Evolutionary conservation across 2,113 vertebrate genomes (phyloP), one percentile per base, ranked within the genome.

Genomic region (Leuciscus idus): DNA sequence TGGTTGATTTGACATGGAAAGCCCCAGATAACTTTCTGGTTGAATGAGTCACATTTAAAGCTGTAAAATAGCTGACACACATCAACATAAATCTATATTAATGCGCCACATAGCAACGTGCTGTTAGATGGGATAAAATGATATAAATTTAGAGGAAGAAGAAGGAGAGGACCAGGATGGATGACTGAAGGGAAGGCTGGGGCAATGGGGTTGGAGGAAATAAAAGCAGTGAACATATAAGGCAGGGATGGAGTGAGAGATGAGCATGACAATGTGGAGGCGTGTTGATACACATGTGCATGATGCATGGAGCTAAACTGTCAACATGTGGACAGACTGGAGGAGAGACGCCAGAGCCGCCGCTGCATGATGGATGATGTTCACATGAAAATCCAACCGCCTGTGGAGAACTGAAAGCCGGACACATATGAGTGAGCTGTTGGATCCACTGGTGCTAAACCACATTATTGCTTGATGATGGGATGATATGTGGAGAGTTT

Each of bases 311-410:
- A 82, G 26, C 15, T 66, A 30, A 50, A 82, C 62, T 33, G 62
- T 82, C 80, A 82, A 15, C 80, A 82, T 82, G 62, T 82, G 43
- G 46, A 80, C 21, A 80, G 76, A 57, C 50, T 12, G 5, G 15
- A 9, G 50, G 13, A 57, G 28, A 78, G 48, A 78, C 8, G 6
- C 6, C 23, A 43, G 39, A 61, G 33, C 68, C 12, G 28, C 19
- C 5, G 0, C 80, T 50, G 80, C 43, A 52, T 82, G 62, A 82
- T 82, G 46, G 62, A 82, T 70, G 81, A 33, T 30, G 43, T 15
- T 70, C 28, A 4, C 43, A 68, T 52, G 80, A 70, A 70, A 50
- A 52, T 33, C 64, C 30, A 70, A n/a, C 12, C 15, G 15, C n/a
- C 79, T 30, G 39, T 48, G 39, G n/a, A 81, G 39, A 48, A 46